These are phyloP conservation scores for Diceros bicornis DNA, from an alignment of 2,797 vertebrate genomes.

Conservation along the genomic window DNA sequence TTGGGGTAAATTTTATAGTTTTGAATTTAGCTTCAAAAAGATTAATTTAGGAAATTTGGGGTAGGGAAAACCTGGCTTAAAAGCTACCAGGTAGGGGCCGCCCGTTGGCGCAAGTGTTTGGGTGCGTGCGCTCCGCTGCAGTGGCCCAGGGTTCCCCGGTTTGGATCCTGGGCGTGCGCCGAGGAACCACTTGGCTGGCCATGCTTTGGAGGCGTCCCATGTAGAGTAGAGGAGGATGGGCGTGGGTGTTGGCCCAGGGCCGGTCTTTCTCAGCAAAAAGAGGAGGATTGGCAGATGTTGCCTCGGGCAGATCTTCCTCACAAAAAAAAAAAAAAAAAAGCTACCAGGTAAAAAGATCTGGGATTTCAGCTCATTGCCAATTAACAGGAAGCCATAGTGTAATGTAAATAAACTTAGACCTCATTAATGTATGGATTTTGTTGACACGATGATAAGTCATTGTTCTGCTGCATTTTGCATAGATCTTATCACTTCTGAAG, in stretches of 20 bases:
- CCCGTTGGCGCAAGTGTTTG: no score
- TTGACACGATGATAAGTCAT: background rate
- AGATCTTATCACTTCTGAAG: background rate
- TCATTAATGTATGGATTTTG: slow-evolving; percentile 1
- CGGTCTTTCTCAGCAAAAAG: no score
- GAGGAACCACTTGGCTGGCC: no score
- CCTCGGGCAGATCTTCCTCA: no score
- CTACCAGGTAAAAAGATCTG: background rate
- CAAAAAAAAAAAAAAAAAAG: background rate
- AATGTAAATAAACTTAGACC: background rate
- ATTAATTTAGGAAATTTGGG: background rate
- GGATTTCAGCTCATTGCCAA: background rate
- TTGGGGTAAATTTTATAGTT: background rate
- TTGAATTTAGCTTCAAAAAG: background rate
- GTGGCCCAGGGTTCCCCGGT: no score
- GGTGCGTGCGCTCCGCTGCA: no score
- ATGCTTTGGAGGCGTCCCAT: no score
- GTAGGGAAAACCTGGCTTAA: background rate
- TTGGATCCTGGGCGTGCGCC: no score
- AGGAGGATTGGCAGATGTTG: no score
- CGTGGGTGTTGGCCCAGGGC: no score
- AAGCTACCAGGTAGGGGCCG: background rate
- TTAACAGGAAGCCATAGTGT: background rate
- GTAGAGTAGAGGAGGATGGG: no score
- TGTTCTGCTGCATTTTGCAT: background rate